Base-by-base conservation (phyloP, 2,797 vertebrate species). In the Periparus ater region DNA sequence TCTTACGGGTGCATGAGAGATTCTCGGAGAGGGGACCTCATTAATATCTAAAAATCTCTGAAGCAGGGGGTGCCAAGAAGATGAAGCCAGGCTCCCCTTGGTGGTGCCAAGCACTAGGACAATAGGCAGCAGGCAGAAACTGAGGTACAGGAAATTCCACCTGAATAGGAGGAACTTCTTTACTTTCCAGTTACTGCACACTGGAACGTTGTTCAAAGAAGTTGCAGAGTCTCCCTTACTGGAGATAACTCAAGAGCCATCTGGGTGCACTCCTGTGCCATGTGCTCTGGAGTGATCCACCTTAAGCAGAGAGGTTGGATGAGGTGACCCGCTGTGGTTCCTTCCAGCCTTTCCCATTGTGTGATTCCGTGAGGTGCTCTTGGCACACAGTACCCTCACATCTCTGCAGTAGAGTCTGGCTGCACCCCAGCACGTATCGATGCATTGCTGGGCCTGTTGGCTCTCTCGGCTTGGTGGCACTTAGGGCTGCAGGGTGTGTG, bases 171-270 rank as follows among this genome's bases (percentile, higher is more conserved):
- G 38, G 25, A 58, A 30, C 25, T 45, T 6, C 7, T 45, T n/a
- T 23, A 10, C 25, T 4, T 8, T 58, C 25, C 1, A 3, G 9
- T 12, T 19, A 26, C 23, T 18, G 14, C 1, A 0, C 12, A 2
- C 29, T 23, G 65, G 53, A 89, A 38, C 19, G 44, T 26, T 32
- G 4, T 57, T 38, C n/a, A 17, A 66, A 53, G 44, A 26, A 26
- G 12, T 4, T 34, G 58, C 0, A 0, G 45, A 34, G 30, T 71
- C 5, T 26, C 26, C 15, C 38, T 47, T 25, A 3, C 45, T 53
- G 66, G 21, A 47, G 38, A 58, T 32, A 14, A 14, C 1, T 58
- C 38, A 7, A 3, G 40, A 34, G 7, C 58, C 15, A 8, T 32
- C 10, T 32, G 73, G 15, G 22, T 38, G n/a, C 45, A 27, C 3